Evolutionary conservation across 1,140 invertebrate species (phyloP).

Genomic region (Trypoxylus dichotomus): DNA sequence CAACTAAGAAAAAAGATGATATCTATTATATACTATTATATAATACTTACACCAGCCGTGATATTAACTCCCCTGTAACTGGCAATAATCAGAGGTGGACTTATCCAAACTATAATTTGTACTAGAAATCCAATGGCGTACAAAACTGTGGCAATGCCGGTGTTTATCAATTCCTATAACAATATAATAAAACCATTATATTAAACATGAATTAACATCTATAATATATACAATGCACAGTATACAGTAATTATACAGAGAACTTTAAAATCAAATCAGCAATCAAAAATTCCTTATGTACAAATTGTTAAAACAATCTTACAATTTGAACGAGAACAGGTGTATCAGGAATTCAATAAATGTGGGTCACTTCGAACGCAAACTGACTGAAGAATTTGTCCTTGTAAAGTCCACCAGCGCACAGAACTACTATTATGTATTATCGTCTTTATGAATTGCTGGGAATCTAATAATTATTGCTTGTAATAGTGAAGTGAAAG

Average conservation of each 20-base stretch:
- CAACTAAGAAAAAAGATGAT: too few relatives aligned
- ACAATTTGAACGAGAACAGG: neutral
- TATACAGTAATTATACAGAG: neutral
- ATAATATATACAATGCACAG: neutral
- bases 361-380: neutral
- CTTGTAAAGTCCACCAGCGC: neutral
- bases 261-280: neutral
- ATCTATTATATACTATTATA: neutral
- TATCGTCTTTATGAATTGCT: neutral
- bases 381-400: neutral
- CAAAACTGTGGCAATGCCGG: neutral
- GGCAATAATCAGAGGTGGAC: neutral
- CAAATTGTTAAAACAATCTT: neutral
- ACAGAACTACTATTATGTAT: neutral
- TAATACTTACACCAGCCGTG: slow-evolving; percentile 8
- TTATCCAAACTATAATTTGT: slow-evolving; percentile 11
- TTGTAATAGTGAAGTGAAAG: too few relatives aligned
- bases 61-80: slow-evolving; percentile 2
- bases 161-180: slow-evolving; percentile 10
- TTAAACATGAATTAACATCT: neutral
- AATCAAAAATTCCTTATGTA: too few relatives aligned
- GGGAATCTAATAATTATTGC: neutral
- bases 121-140: slow-evolving; percentile 14
- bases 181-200: neutral
- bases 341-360: neutral